These are phyloP conservation scores for Actenoides hombroni DNA, from an alignment of 2,113 vertebrate species.

Conservation along the genomic window DNA sequence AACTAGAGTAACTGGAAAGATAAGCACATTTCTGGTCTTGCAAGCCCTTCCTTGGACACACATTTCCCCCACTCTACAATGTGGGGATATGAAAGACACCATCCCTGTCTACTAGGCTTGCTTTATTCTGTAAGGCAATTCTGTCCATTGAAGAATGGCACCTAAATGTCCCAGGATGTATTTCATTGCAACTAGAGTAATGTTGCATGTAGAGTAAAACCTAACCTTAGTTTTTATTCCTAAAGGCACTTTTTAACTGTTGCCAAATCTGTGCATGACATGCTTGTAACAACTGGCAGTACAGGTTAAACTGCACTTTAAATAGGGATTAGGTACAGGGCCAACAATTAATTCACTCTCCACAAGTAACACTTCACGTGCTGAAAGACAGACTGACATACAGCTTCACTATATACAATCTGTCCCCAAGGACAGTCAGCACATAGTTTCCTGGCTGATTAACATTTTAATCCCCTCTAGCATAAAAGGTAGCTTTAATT, in stretches of 20 bases:
- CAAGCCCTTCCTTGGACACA: neutral
- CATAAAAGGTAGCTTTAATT: neutral
- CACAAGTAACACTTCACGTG: neutral
- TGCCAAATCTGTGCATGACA: neutral
- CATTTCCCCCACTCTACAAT: neutral
- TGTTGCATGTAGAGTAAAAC: neutral
- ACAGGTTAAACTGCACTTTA: constrained; percentile 27
- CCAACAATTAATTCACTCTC: neutral
- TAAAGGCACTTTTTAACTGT: neutral
- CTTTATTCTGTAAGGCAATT: neutral
- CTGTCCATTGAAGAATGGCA: neutral
- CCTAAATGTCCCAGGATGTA: neutral
- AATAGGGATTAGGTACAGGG: neutral
- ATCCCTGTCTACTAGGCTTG: neutral
- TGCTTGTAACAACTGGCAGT: neutral
- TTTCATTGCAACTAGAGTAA: neutral
- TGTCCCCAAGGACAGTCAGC: neutral
- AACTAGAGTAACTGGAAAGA: neutral
- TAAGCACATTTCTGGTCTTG: neutral
- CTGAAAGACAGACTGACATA: neutral
- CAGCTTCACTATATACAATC: neutral
- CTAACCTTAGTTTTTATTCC: neutral
- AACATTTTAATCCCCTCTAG: neutral
- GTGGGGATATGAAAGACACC: neutral
- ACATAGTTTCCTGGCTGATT: neutral